These are phyloP conservation scores for Stenoptilia bipunctidactyla DNA, from an alignment of 2,888 invertebrate species.

Conservation along the genomic window DNA sequence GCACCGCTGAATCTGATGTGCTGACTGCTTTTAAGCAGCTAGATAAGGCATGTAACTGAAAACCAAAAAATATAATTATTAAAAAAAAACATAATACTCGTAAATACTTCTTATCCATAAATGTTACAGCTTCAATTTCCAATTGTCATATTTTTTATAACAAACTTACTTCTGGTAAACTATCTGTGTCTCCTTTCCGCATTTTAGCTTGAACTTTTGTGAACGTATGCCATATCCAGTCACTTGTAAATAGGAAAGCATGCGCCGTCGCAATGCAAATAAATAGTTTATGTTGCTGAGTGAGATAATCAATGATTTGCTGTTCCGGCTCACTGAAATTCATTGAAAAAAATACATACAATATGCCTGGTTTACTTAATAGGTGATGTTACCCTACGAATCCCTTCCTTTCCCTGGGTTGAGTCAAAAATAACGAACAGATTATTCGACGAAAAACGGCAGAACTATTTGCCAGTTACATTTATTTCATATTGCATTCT, in stretches of 20 bases:
- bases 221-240: slow-evolving; percentile 84
- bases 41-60: slow-evolving; percentile 87
- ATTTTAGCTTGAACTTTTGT: slow-evolving; percentile 81
- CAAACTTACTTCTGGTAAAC: slow-evolving; percentile 80
- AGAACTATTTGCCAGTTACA: not conserved
- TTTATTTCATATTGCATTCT: too few species aligned
- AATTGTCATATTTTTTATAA: too few species aligned
- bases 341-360: too few species aligned
- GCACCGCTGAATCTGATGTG: slow-evolving; percentile 78
- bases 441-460: not conserved
- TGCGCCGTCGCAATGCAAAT: slow-evolving; percentile 86
- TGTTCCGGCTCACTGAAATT: slow-evolving; percentile 79
- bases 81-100: too few species aligned
- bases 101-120: too few species aligned
- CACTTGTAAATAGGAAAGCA: slow-evolving; percentile 79
- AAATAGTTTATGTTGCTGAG: slow-evolving; percentile 93
- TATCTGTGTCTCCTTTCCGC: slow-evolving; percentile 81
- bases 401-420: too few species aligned
- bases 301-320: slow-evolving; percentile 91
- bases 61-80: too few species aligned
- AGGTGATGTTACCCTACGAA: too few species aligned
- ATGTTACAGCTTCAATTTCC: not conserved
- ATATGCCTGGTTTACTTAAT: too few species aligned
- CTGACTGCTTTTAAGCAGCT: slow-evolving; percentile 92
- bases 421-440: too few species aligned